Conservation (phyloP, 2,888 invertebrate genomes). For the Oxystoma pomonae region DNA sequence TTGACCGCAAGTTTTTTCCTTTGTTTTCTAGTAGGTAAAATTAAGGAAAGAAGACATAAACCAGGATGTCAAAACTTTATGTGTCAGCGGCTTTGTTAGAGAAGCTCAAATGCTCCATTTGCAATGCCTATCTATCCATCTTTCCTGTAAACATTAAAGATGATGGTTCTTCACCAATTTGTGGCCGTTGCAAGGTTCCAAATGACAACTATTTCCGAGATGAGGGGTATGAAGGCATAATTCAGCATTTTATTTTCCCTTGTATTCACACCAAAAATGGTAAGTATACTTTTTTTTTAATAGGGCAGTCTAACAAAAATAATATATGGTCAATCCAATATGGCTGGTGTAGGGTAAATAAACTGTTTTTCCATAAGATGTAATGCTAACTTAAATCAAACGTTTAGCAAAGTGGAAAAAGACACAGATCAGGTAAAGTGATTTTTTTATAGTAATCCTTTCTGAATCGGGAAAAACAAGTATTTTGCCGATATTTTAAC, state of each 20-base stretch:
- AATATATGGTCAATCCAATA: too few relatives aligned
- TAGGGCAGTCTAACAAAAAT: too few relatives aligned
- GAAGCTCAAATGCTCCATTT: conserved; percentile 32
- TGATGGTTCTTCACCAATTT: conserved; percentile 27
- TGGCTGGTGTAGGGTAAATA: too few relatives aligned
- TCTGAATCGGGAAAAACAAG: too few relatives aligned
- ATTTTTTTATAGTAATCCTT: too few relatives aligned
- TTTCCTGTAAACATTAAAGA: conserved; percentile 31
- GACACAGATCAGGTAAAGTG: too few relatives aligned
- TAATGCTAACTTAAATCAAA: too few relatives aligned
- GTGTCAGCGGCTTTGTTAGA: conserved; percentile 26
- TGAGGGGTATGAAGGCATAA: conserved; percentile 35
- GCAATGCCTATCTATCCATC: conserved; percentile 34
- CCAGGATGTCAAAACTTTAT: conserved; percentile 9
- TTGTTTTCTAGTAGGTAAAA: too few relatives aligned
- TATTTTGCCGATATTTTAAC: too few relatives aligned
- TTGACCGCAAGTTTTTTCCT: too few relatives aligned
- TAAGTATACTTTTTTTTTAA: background rate
- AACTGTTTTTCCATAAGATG: too few relatives aligned
- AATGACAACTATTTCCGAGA: conserved; percentile 30
- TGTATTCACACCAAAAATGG: conserved; percentile 35
- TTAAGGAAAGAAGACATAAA: background rate
- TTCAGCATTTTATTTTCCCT: conserved; percentile 35
- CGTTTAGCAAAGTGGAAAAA: too few relatives aligned
- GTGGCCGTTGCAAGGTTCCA: conserved; percentile 35